Conservation (phyloP, 2,113 vertebrate genomes). For the Anhinga rufa region DNA sequence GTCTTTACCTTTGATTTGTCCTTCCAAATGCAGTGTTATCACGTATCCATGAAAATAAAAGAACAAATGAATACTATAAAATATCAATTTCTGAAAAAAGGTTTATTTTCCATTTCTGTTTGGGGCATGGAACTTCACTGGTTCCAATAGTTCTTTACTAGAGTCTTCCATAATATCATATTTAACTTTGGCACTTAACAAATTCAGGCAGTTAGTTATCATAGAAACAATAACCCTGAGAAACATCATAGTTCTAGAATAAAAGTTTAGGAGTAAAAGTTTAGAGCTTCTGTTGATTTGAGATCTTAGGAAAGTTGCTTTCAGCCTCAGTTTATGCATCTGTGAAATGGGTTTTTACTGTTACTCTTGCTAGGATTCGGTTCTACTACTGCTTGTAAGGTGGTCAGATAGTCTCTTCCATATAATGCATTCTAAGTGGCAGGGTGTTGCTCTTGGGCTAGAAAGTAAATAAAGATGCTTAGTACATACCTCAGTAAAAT, state of each 20-base stretch:
- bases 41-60: not conserved
- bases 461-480: not conserved
- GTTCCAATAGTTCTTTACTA: not conserved
- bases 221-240: not conserved
- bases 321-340: not conserved
- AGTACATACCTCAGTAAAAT: not conserved
- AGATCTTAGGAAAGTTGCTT: not conserved
- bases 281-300: not conserved
- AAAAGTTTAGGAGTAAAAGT: not conserved
- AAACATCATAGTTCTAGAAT: not conserved
- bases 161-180: not conserved
- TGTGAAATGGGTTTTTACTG: constrained; percentile 12
- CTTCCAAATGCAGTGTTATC: not conserved
- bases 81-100: not conserved
- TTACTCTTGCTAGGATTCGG: not conserved
- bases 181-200: not conserved
- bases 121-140: not conserved
- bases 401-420: not conserved
- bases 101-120: not conserved
- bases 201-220: not conserved
- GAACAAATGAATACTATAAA: not conserved
- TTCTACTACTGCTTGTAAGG: not conserved
- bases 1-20: constrained; percentile 19
- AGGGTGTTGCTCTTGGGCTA: not conserved
- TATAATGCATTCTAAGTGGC: not conserved